Percentiles rank a stretch among this genome's conserved stretches.
Conservation (phyloP, 2,797 vertebrate genomes). For the Thamnophis elegans region DNA sequence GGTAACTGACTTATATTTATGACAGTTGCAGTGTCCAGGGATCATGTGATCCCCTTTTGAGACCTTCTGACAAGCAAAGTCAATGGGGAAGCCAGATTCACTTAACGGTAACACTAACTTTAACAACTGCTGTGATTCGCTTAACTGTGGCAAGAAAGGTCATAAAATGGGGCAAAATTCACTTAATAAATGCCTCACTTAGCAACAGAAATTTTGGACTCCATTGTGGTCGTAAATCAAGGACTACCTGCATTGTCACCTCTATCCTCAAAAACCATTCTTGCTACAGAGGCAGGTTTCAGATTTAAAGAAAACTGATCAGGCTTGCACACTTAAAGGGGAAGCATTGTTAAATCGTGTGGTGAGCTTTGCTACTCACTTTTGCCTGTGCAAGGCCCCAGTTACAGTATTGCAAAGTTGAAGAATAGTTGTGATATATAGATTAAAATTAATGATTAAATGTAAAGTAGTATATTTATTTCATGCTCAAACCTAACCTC, state of each 20-base stretch:
- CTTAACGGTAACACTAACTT: background rate
- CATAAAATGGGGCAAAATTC: background rate
- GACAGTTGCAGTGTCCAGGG: background rate
- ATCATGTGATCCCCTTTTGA: background rate
- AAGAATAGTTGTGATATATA: background rate
- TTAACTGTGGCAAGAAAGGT: background rate
- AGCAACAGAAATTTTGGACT: background rate
- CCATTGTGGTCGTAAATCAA: background rate
- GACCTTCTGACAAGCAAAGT: background rate
- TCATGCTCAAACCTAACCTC: background rate
- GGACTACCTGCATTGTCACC: background rate
- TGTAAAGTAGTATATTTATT: background rate
- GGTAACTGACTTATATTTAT: background rate
- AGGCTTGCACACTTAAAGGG: background rate
- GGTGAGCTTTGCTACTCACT: background rate
- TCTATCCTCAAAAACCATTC: background rate
- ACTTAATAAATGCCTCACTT: background rate
- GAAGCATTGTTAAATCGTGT: background rate
- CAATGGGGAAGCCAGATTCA: background rate
- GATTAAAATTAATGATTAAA: background rate
- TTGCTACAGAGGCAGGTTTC: background rate
- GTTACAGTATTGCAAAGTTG: background rate
- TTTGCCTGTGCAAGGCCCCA: background rate
- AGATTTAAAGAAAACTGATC: background rate
- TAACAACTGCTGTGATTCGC: background rate